A percentile compares a stretch with the other conserved stretches of the same genome.
Conservation (phyloP, 2,888 invertebrate species). For the Lochmaea crataegi region DNA sequence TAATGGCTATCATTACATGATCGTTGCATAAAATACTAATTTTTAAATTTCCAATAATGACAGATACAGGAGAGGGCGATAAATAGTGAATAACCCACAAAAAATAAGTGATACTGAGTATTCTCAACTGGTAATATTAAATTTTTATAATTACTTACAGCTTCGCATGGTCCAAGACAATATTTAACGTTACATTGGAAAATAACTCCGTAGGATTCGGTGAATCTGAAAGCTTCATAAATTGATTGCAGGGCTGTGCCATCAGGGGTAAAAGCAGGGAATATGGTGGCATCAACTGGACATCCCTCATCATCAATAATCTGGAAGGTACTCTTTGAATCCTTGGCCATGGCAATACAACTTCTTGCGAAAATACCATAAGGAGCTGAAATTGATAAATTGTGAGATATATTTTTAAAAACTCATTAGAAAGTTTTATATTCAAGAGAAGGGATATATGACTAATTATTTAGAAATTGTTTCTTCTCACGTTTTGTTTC, state of each 20-base stretch:
- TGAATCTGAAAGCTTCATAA: slow-evolving; percentile 95
- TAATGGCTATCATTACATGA: no score
- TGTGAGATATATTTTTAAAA: no score
- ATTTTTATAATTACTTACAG: slow-evolving; percentile 70
- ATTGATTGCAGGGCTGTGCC: slow-evolving; percentile 91
- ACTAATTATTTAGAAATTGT: no score
- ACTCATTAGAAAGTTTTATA: background rate
- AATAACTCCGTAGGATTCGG: slow-evolving; percentile 95
- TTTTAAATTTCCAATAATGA: no score
- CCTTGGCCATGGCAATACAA: slow-evolving; percentile 97
- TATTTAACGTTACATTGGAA: slow-evolving; percentile 98
- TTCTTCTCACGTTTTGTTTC: no score
- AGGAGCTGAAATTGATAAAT: slow-evolving; percentile 75
- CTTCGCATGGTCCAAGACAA: slow-evolving; percentile 93
- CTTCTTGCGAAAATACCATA: slow-evolving; percentile 96
- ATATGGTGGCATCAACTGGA: slow-evolving; percentile 92
- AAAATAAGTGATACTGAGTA: no score
- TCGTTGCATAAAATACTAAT: no score
- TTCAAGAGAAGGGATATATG: no score
- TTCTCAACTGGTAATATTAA: no score
- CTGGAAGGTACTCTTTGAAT: slow-evolving; percentile 95
- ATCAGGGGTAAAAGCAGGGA: slow-evolving; percentile 91
- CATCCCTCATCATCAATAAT: slow-evolving; percentile 96
- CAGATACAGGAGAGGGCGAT: no score
- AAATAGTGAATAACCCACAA: no score